A percentile compares a stretch with the other conserved stretches of the same genome.
phyloP scores from a whole-genome alignment of 2,113 vertebrate species.

The Varanus komodoensis region DNA sequence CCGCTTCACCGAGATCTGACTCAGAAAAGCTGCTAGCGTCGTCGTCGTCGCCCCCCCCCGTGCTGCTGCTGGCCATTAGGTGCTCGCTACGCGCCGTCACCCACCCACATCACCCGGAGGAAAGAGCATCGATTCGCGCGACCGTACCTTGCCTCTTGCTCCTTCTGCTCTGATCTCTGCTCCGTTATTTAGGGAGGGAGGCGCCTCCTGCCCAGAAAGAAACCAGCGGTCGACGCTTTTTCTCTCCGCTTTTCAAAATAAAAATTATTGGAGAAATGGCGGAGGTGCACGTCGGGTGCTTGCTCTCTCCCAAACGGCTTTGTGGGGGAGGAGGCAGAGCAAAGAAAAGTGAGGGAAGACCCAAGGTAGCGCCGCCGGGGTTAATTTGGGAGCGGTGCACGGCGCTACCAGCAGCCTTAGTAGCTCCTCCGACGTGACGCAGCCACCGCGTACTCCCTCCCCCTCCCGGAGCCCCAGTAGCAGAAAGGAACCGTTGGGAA shows the following conservation, averaged over 20 bases:
- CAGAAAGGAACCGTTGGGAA: conserved; percentile 59
- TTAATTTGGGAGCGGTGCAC: not conserved
- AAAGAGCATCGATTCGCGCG: not conserved
- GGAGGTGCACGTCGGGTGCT: not conserved
- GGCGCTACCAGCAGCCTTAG: conserved; percentile 16
- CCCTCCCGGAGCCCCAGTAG: conserved; percentile 11
- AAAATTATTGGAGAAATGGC: not conserved
- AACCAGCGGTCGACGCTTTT: too few species aligned
- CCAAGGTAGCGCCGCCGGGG: not conserved
- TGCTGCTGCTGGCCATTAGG: not conserved
- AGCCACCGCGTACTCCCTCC: conserved; percentile 45
- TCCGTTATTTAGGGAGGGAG: not conserved
- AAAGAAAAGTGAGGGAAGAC: not conserved
- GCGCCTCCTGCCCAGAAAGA: not conserved
- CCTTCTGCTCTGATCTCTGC: not conserved
- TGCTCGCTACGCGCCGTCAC: not conserved
- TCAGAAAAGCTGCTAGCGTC: not conserved
- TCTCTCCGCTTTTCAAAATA: not conserved
- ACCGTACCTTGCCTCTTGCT: not conserved
- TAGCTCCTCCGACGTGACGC: conserved; percentile 63
- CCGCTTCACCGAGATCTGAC: not conserved
- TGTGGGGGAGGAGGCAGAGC: conserved; percentile 23
- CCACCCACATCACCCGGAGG: not conserved
- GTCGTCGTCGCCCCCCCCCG: not conserved
- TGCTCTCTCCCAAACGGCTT: conserved; percentile 2